Evolutionary conservation across 2,888 invertebrate genomes (phyloP).

Genomic region (Pandemis cinnamomeana): DNA sequence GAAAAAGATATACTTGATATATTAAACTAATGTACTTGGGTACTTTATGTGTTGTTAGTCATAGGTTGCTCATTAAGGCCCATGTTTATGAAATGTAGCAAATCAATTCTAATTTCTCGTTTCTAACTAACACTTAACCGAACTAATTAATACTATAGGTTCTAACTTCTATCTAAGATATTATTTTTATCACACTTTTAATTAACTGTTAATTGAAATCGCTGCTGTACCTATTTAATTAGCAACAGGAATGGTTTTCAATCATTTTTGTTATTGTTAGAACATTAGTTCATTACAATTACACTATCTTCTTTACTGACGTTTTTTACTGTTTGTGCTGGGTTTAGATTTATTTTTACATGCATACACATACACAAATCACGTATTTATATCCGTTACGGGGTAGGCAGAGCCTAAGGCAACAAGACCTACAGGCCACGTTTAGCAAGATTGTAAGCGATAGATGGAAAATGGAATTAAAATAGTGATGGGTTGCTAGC

Average conservation of each 20-base stretch:
- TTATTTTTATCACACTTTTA: slow-evolving; percentile 28
- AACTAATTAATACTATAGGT: slow-evolving; percentile 3
- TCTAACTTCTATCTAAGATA: neutral
- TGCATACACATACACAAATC: no score
- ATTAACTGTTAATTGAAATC: slow-evolving; percentile 26
- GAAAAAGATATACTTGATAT: no score
- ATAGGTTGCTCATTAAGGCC: no score
- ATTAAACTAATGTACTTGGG: no score
- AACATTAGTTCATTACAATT: slow-evolving; percentile 1
- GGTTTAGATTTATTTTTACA: neutral
- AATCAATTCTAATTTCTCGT: neutral
- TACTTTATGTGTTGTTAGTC: no score
- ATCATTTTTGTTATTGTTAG: slow-evolving; percentile 15
- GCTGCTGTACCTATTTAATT: slow-evolving; percentile 10
- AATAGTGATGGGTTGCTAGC: no score
- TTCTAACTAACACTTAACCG: neutral
- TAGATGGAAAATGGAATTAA: no score
- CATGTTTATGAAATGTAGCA: no score
- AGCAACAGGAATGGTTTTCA: slow-evolving; percentile 19
- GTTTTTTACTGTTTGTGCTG: neutral
- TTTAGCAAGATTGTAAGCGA: no score
- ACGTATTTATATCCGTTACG: no score
- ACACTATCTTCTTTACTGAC: neutral
- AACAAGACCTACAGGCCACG: no score
- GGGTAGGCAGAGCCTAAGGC: no score